Conservation (phyloP, 2,888 invertebrate genomes). For the Pocota personata region DNA sequence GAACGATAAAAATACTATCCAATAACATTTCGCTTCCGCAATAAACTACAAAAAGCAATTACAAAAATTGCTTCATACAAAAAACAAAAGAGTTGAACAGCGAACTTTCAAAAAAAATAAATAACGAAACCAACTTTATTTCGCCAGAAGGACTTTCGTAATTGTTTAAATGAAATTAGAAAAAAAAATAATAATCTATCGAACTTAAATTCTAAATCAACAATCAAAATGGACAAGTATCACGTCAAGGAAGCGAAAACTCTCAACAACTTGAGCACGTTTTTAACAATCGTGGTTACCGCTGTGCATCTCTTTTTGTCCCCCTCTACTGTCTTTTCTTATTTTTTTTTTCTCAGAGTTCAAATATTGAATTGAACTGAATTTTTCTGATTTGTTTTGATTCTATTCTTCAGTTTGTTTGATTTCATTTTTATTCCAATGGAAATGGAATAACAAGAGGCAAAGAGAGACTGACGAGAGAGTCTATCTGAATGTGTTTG, state of each 20-base stretch:
- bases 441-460: constrained; percentile 15
- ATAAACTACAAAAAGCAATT: constrained; percentile 11
- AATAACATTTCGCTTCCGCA: background rate
- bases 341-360: constrained; percentile 41
- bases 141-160: background rate
- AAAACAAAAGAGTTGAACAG: constrained; percentile 48
- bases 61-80: background rate
- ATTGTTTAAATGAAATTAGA: background rate
- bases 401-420: constrained; percentile 69
- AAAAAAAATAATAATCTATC: background rate
- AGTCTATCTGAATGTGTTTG: background rate
- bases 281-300: constrained; percentile 37
- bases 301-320: constrained; percentile 51
- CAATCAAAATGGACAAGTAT: constrained; percentile 7
- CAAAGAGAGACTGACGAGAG: background rate
- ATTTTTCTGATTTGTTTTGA: constrained; percentile 70
- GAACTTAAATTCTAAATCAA: background rate
- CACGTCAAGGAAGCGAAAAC: constrained; percentile 35
- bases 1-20: background rate
- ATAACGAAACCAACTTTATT: background rate
- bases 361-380: constrained; percentile 70
- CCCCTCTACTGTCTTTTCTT: constrained; percentile 13
- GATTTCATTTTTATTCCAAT: constrained; percentile 58
- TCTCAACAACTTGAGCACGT: constrained; percentile 51
- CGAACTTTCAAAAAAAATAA: background rate